Evolutionary conservation across 2,113 vertebrate genomes (phyloP).

Genomic region (Cranoglanis bouderius): DNA sequence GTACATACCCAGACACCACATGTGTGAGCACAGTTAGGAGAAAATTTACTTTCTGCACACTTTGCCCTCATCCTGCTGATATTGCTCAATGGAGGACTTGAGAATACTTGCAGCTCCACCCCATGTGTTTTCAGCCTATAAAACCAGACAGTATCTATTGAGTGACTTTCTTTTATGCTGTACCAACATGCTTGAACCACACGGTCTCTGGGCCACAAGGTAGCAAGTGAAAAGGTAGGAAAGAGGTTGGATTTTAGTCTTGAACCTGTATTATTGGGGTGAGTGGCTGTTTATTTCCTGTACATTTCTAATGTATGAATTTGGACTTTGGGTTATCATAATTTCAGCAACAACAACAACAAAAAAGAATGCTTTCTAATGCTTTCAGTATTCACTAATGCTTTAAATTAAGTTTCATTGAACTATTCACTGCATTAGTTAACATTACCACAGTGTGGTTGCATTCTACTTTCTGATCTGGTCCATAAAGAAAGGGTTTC

Average conservation of each 20-base stretch:
- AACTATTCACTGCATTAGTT: background rate
- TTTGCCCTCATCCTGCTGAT: slow-evolving; percentile 41
- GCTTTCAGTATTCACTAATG: background rate
- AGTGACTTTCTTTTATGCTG: slow-evolving; percentile 6
- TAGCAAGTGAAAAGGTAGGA: background rate
- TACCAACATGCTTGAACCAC: background rate
- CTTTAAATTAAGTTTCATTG: background rate
- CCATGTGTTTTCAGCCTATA: slow-evolving; percentile 40
- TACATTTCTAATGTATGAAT: background rate
- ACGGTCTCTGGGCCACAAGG: background rate
- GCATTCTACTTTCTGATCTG: background rate
- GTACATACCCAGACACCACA: background rate
- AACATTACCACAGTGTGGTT: background rate
- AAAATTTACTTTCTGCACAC: slow-evolving; percentile 40
- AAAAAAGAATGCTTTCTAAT: background rate
- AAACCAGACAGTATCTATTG: slow-evolving; percentile 20
- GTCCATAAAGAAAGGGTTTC: background rate
- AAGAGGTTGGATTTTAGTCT: background rate
- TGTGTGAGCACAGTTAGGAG: slow-evolving; percentile 32
- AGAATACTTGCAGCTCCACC: slow-evolving; percentile 27
- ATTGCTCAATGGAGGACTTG: slow-evolving; percentile 49
- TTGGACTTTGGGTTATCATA: background rate
- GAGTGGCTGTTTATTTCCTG: background rate
- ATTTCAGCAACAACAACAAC: background rate
- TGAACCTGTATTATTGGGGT: background rate